phyloP scores from a whole-genome alignment of 2,113 vertebrate species.

The Hypanus sabinus region DNA sequence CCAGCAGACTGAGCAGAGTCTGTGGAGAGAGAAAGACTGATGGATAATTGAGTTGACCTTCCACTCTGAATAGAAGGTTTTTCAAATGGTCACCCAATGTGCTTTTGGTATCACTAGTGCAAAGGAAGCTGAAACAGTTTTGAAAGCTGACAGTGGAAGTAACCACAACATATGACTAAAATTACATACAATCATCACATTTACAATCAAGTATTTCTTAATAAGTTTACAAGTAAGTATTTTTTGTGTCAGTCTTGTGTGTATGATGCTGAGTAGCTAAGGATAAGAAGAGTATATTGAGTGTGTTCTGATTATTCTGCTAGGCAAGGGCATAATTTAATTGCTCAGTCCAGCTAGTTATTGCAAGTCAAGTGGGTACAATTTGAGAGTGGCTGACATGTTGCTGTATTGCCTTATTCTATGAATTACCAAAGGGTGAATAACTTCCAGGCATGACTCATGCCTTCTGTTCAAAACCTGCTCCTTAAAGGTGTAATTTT shows the following conservation, averaged over 20 bases:
- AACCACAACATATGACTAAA: neutral
- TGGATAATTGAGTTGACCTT: too few species aligned
- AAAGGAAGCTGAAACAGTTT: neutral
- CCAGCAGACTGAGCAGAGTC: too few species aligned
- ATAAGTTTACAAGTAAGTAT: neutral
- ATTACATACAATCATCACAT: neutral
- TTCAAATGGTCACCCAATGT: too few species aligned
- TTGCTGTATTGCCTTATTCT: neutral
- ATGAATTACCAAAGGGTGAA: neutral
- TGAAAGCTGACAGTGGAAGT: neutral
- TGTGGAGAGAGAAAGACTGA: too few species aligned
- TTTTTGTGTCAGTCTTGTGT: neutral
- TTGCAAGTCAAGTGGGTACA: neutral
- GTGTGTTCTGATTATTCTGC: neutral
- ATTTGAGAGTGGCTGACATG: neutral
- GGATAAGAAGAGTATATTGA: neutral
- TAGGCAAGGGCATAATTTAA: neutral
- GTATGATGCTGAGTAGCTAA: too few species aligned
- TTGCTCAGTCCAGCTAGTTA: neutral
- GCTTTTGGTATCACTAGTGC: too few species aligned
- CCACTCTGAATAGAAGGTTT: too few species aligned
- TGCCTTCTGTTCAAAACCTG: neutral
- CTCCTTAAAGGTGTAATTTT: neutral
- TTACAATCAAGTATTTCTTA: neutral
- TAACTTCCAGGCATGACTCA: neutral